Percentiles rank a stretch among this genome's conserved stretches.
Evolutionary conservation across 92 coral and sea anemone genomes (phyloP).

Genomic region (Epizoanthus stellaris): DNA sequence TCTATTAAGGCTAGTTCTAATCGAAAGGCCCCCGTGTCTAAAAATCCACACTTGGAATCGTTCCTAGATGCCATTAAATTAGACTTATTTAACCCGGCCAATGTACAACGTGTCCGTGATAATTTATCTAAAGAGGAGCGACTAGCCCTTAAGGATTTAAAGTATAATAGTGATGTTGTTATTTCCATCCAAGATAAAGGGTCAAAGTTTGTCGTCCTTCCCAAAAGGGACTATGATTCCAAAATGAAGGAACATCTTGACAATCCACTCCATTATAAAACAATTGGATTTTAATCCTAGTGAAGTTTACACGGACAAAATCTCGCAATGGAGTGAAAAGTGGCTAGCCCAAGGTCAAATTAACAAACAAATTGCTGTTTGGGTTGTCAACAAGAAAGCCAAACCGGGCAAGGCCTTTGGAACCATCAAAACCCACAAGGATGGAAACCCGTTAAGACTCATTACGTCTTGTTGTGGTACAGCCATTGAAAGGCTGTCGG

Average conservation of each 20-base stretch:
- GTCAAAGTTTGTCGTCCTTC: slow-evolving; percentile 1
- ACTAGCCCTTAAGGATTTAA: too few relatives aligned
- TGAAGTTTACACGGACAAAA: not conserved
- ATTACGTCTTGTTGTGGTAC: slow-evolving; percentile 56
- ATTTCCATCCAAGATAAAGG: too few relatives aligned
- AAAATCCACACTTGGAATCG: slow-evolving; percentile 24
- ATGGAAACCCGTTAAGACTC: slow-evolving; percentile 49
- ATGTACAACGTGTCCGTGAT: slow-evolving; percentile 26
- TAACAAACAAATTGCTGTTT: slow-evolving; percentile 19
- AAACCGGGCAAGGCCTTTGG: slow-evolving; percentile 57
- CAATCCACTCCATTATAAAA: slow-evolving; percentile 43
- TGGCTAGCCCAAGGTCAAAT: slow-evolving; percentile 43
- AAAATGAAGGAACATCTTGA: slow-evolving; percentile 30
- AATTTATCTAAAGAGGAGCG: too few relatives aligned
- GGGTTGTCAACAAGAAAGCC: slow-evolving; percentile 34
- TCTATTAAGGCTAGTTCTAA: not conserved
- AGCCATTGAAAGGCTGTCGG: slow-evolving; percentile 49
- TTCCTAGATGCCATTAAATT: slow-evolving; percentile 17
- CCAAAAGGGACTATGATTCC: not conserved
- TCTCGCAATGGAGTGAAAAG: slow-evolving; percentile 35
- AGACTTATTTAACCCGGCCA: slow-evolving; percentile 32
- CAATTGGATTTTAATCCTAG: slow-evolving; percentile 26
- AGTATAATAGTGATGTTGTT: too few relatives aligned
- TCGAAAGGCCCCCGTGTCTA: slow-evolving; percentile 37
- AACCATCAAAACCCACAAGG: slow-evolving; percentile 47